These are phyloP conservation scores for Malthinus seriepunctatus DNA, from an alignment of 2,888 invertebrate genomes.

Conservation along the genomic window DNA sequence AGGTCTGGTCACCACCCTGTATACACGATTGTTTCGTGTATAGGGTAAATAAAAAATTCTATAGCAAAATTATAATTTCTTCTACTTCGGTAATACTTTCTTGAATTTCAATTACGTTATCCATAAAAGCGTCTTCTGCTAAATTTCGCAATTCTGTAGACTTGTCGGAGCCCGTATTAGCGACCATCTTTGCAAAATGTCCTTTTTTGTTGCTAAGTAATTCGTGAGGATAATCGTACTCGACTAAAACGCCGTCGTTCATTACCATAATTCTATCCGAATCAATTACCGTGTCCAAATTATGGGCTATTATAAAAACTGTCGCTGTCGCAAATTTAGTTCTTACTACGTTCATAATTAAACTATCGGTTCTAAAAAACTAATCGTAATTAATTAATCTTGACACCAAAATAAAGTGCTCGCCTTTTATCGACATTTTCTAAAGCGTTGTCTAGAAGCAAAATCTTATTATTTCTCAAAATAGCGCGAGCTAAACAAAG, in stretches of 20 bases:
- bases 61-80: not conserved
- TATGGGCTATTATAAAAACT: conserved; percentile 80
- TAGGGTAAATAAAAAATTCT: no score
- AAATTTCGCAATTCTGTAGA: not conserved
- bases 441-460: conserved; percentile 89
- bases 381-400: not conserved
- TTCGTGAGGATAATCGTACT: conserved; percentile 77
- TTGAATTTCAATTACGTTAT: not conserved
- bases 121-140: conserved; percentile 2
- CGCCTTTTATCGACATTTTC: conserved; percentile 87
- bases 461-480: conserved; percentile 74
- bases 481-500: conserved; percentile 86
- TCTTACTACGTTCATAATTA: conserved; percentile 77
- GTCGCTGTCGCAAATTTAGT: conserved; percentile 76
- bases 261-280: conserved; percentile 80
- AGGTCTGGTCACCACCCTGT: no score
- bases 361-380: conserved; percentile 61
- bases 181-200: conserved; percentile 67
- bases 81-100: conserved; percentile 4
- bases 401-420: conserved; percentile 30
- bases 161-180: conserved; percentile 63
- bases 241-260: conserved; percentile 74
- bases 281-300: conserved; percentile 83
- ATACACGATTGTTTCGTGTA: no score
- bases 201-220: conserved; percentile 65